Percentiles rank a stretch among this genome's conserved stretches.
Conservation (phyloP, 2,797 vertebrate genomes). For the Mormyrus hasselquistii region DNA sequence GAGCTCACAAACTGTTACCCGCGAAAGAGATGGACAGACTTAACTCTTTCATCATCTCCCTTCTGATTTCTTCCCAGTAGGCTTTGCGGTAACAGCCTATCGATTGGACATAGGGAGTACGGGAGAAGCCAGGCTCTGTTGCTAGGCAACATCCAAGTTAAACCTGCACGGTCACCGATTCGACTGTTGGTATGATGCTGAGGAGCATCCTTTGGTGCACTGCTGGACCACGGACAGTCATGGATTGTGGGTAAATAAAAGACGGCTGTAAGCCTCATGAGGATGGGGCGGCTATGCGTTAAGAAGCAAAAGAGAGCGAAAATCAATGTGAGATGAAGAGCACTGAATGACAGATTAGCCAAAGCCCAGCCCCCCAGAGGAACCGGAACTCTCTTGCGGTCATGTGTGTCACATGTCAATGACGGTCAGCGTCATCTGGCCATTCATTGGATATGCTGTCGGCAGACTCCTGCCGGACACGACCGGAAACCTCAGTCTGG, state of each 20-base stretch:
- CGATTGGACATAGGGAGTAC: neutral
- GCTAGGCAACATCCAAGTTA: constrained; percentile 38
- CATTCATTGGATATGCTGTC: neutral
- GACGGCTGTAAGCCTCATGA: neutral
- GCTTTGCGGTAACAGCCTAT: neutral
- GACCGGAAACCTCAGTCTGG: neutral
- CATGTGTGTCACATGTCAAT: neutral
- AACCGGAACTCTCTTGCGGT: neutral
- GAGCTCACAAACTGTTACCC: neutral
- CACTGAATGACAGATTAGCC: neutral
- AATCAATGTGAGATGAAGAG: constrained; percentile 36
- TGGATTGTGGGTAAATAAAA: constrained; percentile 35
- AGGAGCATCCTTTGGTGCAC: constrained; percentile 6
- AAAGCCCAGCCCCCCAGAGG: neutral
- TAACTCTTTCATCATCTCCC: neutral
- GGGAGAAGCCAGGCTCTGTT: constrained; percentile 30
- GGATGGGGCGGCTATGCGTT: constrained; percentile 14
- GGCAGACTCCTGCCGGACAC: neutral
- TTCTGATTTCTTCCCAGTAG: neutral
- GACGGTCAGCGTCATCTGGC: too few species aligned
- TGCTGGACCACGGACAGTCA: constrained; percentile 25
- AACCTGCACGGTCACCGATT: constrained; percentile 19
- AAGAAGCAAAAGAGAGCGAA: constrained; percentile 26
- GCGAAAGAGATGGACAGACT: neutral
- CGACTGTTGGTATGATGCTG: constrained; percentile 5